A percentile compares a stretch with the other conserved stretches of the same genome.
phyloP scores from a whole-genome alignment of 2,888 invertebrate species.

The Amphipyra berbera region DNA sequence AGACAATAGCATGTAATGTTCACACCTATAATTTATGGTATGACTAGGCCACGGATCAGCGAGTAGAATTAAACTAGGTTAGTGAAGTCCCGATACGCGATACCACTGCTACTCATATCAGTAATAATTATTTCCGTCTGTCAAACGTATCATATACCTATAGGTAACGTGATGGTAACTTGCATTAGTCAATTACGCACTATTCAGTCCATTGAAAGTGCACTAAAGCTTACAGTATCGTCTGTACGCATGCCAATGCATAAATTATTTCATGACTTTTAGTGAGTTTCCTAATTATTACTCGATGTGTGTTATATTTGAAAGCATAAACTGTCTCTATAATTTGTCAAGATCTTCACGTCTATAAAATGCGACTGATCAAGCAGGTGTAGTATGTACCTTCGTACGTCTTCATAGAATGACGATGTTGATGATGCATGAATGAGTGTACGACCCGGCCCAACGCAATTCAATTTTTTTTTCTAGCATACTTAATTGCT shows the following conservation, averaged over 20 bases:
- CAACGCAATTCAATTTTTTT: no score
- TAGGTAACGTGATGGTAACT: conserved; percentile 40
- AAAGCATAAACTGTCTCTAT: no score
- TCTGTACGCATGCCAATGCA: conserved; percentile 30
- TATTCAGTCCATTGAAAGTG: conserved; percentile 22
- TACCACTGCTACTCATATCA: conserved; percentile 42
- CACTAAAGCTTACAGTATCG: conserved; percentile 33
- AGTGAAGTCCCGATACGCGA: conserved; percentile 50
- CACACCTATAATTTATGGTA: conserved; percentile 35
- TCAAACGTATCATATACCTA: conserved; percentile 29
- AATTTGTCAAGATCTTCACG: no score
- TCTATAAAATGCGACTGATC: no score
- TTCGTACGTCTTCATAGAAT: no score
- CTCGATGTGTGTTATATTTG: background rate
- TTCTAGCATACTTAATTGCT: no score
- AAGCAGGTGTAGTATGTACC: no score
- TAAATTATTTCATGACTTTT: conserved; percentile 21
- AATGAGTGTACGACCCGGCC: no score
- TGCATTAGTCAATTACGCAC: conserved; percentile 43
- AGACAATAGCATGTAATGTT: conserved; percentile 39
- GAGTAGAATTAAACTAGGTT: conserved; percentile 47
- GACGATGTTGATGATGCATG: no score
- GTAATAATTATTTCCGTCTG: conserved; percentile 54
- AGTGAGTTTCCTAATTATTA: conserved; percentile 7
- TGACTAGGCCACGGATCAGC: conserved; percentile 31